phyloP scores from a whole-genome alignment of 35 echinoderm and acorn worm species.

The Acanthaster planci region DNA sequence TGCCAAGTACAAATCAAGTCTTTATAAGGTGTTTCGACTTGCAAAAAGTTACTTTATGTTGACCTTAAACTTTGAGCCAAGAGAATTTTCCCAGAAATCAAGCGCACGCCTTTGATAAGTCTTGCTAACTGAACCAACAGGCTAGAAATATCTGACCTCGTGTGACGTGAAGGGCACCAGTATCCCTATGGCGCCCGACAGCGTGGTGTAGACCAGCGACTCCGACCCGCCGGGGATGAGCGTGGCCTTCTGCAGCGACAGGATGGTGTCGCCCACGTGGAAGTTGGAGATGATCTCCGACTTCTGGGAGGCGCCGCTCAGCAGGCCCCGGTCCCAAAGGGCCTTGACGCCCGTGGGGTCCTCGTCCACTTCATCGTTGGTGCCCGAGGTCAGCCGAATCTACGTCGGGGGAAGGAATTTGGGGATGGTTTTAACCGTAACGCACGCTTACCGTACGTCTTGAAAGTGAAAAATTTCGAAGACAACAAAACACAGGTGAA shows the following conservation, averaged over 20 bases:
- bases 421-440: too few species aligned
- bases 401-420: background rate
- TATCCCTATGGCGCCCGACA: slow-evolving; percentile 91
- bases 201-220: slow-evolving; percentile 95
- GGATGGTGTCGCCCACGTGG: slow-evolving; percentile 91
- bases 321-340: slow-evolving; percentile 90
- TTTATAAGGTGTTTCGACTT: too few species aligned
- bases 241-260: slow-evolving; percentile 93
- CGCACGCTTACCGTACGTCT: too few species aligned
- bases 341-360: slow-evolving; percentile 96
- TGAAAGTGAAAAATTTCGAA: slow-evolving; percentile 2
- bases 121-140: too few species aligned
- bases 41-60: too few species aligned
- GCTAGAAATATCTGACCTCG: slow-evolving; percentile 74
- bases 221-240: slow-evolving; percentile 97
- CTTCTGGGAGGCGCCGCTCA: slow-evolving; percentile 98
- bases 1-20: too few species aligned
- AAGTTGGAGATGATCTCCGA: slow-evolving; percentile 85
- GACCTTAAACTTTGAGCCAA: too few species aligned
- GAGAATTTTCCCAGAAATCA: too few species aligned
- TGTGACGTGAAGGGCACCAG: slow-evolving; percentile 97
- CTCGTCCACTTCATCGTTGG: slow-evolving; percentile 94
- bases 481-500: background rate
- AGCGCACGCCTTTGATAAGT: too few species aligned
- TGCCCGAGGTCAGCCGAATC: slow-evolving; percentile 69